Conservation (phyloP, 1,140 invertebrate genomes). For the Ptiloglossa arizonensis region DNA sequence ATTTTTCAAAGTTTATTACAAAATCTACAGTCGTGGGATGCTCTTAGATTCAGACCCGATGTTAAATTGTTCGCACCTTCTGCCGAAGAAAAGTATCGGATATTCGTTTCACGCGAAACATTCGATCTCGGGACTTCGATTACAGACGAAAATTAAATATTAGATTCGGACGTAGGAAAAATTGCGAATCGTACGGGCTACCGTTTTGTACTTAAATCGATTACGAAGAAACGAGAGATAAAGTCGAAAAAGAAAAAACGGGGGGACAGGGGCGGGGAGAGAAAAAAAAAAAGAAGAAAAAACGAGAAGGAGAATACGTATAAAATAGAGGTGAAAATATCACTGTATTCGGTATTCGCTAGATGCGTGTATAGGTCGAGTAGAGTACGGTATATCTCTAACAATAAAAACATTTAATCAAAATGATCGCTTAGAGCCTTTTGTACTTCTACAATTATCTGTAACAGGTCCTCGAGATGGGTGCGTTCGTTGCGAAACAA, state of each 20-base stretch:
- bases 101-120: constrained; percentile 2
- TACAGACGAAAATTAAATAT: constrained; percentile 20
- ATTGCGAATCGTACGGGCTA: constrained; percentile 1
- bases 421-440: not conserved
- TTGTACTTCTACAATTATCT: not conserved
- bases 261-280: no score
- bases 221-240: not conserved
- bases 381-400: not conserved
- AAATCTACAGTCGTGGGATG: not conserved
- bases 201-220: constrained; percentile 32
- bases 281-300: not conserved
- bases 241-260: no score
- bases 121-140: constrained; percentile 19
- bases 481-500: not conserved
- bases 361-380: not conserved
- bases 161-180: not conserved
- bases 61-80: not conserved
- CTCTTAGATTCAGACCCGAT: not conserved
- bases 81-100: not conserved
- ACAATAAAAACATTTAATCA: constrained; percentile 8
- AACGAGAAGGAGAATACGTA: not conserved
- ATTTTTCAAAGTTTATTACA: not conserved
- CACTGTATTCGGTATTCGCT: not conserved
- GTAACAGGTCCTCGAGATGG: not conserved
- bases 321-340: not conserved